These are phyloP conservation scores for Jacana jacana DNA, from an alignment of 2,113 vertebrate species.

Conservation along the genomic window DNA sequence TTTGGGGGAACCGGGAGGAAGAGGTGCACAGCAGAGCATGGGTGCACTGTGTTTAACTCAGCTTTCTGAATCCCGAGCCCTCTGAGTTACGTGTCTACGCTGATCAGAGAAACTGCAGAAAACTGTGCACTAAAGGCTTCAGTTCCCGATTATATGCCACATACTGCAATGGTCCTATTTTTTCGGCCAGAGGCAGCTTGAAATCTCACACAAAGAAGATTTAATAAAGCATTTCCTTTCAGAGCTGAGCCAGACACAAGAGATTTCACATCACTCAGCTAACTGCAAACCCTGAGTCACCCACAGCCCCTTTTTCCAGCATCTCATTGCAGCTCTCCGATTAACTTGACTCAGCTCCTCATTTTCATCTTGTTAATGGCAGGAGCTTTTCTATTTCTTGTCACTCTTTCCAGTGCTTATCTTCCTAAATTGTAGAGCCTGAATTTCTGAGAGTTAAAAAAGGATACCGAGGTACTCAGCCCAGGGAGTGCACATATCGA, in stretches of 20 bases:
- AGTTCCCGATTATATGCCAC: neutral
- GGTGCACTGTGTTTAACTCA: neutral
- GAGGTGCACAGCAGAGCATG: neutral
- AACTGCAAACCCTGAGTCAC: slow-evolving; percentile 41
- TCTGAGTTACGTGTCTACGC: neutral
- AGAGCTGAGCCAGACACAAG: slow-evolving; percentile 40
- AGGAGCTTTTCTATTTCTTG: slow-evolving; percentile 6
- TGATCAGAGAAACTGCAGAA: slow-evolving; percentile 31
- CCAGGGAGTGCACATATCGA: neutral
- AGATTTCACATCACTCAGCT: slow-evolving; percentile 43
- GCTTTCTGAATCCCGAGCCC: neutral
- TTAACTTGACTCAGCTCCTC: slow-evolving; percentile 43
- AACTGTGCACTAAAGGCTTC: neutral
- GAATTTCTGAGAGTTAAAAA: neutral
- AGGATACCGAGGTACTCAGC: neutral
- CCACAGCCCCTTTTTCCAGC: neutral
- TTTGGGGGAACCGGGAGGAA: neutral
- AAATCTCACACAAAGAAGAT: slow-evolving; percentile 57
- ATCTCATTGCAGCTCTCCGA: slow-evolving; percentile 41
- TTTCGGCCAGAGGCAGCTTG: slow-evolving; percentile 51
- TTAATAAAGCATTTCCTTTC: slow-evolving; percentile 65
- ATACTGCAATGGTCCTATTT: slow-evolving; percentile 44
- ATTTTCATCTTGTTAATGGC: slow-evolving; percentile 31
- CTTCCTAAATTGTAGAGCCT: neutral
- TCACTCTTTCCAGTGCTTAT: neutral